A percentile compares a stretch with the other conserved stretches of the same genome.
phyloP scores from a whole-genome alignment of 1,140 invertebrate genomes.

The Tenebrio molitor region DNA sequence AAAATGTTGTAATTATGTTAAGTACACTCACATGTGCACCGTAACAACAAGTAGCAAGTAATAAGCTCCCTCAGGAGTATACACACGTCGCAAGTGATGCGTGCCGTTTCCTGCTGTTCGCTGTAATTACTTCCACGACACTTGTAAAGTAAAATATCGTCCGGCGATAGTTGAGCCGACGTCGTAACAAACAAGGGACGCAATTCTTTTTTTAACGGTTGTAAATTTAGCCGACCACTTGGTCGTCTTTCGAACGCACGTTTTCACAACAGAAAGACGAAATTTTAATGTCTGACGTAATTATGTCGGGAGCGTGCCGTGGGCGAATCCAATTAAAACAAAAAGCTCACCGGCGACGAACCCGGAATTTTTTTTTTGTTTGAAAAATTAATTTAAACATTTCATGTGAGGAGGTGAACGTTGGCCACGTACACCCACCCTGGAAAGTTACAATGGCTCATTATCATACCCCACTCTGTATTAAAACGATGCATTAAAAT shows the following conservation, averaged over 20 bases:
- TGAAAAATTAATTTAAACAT: slow-evolving; percentile 3
- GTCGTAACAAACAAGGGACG: background rate
- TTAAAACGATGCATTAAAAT: slow-evolving; percentile 2
- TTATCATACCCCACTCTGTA: background rate
- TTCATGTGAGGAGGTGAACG: background rate
- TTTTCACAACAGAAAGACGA: slow-evolving; percentile 6
- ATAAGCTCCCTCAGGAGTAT: slow-evolving; percentile 31
- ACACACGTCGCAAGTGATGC: slow-evolving; percentile 25
- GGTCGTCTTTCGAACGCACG: background rate
- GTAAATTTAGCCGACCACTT: slow-evolving; percentile 14
- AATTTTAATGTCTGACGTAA: slow-evolving; percentile 11
- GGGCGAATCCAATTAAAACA: slow-evolving; percentile 12
- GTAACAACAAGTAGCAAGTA: slow-evolving; percentile 18
- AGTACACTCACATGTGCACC: slow-evolving; percentile 6
- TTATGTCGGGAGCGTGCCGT: background rate
- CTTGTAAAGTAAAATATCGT: slow-evolving; percentile 6
- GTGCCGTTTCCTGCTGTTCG: slow-evolving; percentile 29
- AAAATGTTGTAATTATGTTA: slow-evolving; percentile 24
- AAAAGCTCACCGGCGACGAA: slow-evolving; percentile 14
- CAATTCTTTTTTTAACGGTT: slow-evolving; percentile 18
- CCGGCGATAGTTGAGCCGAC: background rate
- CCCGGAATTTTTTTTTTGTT: background rate
- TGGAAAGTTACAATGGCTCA: slow-evolving; percentile 8
- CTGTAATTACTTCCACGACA: slow-evolving; percentile 5
- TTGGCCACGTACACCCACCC: slow-evolving; percentile 5